Evolutionary conservation across 1,140 invertebrate species (phyloP).

Genomic region (Rhyzopertha dominica): DNA sequence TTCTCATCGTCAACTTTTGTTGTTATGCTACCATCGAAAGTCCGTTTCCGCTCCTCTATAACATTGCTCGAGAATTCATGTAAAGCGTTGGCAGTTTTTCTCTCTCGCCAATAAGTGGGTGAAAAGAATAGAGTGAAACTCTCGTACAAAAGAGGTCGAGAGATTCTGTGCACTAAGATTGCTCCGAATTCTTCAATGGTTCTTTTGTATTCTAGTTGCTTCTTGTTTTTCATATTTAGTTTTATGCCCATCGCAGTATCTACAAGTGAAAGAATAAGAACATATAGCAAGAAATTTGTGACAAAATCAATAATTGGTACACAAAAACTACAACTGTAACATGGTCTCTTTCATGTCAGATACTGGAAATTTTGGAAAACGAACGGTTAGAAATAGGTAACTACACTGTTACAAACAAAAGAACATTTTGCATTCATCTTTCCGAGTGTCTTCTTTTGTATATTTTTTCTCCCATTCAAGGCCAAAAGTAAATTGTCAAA

Average conservation of each 20-base stretch:
- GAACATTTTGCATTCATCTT: too few species aligned
- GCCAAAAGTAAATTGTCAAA: too few species aligned
- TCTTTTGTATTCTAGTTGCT: constrained; percentile 58
- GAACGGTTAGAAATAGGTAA: too few species aligned
- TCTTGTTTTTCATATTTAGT: constrained; percentile 55
- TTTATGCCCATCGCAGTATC: constrained; percentile 77
- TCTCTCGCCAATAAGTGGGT: constrained; percentile 10
- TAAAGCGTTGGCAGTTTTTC: constrained; percentile 12
- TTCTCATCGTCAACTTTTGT: constrained; percentile 5
- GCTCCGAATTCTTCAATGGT: constrained; percentile 48
- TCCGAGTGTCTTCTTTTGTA: too few species aligned
- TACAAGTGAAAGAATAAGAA: constrained; percentile 34
- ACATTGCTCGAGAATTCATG: constrained; percentile 14
- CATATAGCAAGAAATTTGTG: constrained; percentile 9
- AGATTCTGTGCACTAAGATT: constrained; percentile 48
- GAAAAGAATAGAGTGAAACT: constrained; percentile 7
- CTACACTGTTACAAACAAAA: too few species aligned
- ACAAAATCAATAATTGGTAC: too few species aligned
- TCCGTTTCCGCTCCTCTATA: constrained; percentile 11
- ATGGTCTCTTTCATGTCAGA: too few species aligned
- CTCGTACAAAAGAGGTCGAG: constrained; percentile 46
- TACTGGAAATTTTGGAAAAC: too few species aligned
- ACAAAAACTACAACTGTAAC: too few species aligned
- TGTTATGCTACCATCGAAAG: not conserved
- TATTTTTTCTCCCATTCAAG: too few species aligned